A percentile compares a stretch with the other conserved stretches of the same genome.
These are phyloP conservation scores for Troilus luridus DNA, from an alignment of 2,888 invertebrate species.

Conservation along the genomic window DNA sequence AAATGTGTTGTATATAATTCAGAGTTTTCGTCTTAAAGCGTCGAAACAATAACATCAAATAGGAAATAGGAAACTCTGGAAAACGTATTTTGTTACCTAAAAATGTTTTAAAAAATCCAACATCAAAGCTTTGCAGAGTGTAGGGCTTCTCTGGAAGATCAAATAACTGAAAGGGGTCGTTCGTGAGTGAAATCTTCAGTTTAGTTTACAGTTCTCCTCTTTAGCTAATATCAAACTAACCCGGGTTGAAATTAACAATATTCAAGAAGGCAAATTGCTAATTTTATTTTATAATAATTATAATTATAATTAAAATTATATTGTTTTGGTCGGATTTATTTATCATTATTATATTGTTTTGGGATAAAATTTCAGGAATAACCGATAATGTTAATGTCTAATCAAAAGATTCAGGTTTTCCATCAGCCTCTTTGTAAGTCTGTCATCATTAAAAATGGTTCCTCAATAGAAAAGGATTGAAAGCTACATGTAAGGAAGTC, in stretches of 20 bases:
- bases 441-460: too few species aligned
- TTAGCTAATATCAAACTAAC: background rate
- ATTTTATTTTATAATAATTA: too few species aligned
- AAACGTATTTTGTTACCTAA: conserved; percentile 7
- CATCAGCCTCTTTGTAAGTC: too few species aligned
- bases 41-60: background rate
- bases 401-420: too few species aligned
- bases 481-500: too few species aligned
- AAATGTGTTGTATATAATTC: too few species aligned
- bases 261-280: background rate
- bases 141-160: background rate
- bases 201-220: background rate
- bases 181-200: conserved; percentile 12
- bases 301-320: background rate
- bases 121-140: background rate
- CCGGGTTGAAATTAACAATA: conserved; percentile 1
- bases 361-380: too few species aligned
- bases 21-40: background rate
- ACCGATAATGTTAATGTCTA: too few species aligned
- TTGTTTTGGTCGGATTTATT: background rate
- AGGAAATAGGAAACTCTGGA: background rate
- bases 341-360: too few species aligned
- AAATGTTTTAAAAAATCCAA: background rate
- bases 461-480: too few species aligned
- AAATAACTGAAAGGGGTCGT: background rate